A percentile compares a stretch with the other conserved stretches of the same genome.
These are phyloP conservation scores for Apocheima hispidaria DNA, from an alignment of 2,888 invertebrate species.

Conservation along the genomic window DNA sequence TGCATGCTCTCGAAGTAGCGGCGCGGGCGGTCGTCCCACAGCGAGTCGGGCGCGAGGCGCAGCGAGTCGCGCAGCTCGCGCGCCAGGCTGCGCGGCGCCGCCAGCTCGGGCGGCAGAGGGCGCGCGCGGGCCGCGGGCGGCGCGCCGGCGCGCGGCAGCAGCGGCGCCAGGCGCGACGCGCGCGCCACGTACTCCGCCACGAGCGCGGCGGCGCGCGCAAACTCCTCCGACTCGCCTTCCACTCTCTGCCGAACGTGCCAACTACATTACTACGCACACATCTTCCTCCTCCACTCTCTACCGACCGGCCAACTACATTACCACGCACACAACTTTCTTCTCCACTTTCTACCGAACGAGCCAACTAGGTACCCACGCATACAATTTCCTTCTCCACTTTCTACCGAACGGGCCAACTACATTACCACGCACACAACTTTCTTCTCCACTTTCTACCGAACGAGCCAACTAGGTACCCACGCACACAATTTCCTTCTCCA, in stretches of 20 bases:
- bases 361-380: constrained; percentile 26
- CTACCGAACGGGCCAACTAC: constrained; percentile 39
- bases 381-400: constrained; percentile 36
- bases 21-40: constrained; percentile 84
- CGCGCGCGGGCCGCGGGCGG: constrained; percentile 61
- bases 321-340: no score
- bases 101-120: constrained; percentile 65
- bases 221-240: constrained; percentile 33
- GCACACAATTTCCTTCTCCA: constrained; percentile 32
- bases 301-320: neutral
- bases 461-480: constrained; percentile 25
- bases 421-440: constrained; percentile 32
- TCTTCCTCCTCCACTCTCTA: neutral
- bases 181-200: constrained; percentile 75
- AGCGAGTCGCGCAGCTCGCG: constrained; percentile 72
- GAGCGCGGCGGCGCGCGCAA: constrained; percentile 40
- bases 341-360: constrained; percentile 41
- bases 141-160: constrained; percentile 62
- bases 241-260: constrained; percentile 42
- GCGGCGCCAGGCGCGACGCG: constrained; percentile 68
- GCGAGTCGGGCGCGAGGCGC: constrained; percentile 67
- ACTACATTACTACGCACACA: constrained; percentile 23
- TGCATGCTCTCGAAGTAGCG: constrained; percentile 89
- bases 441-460: constrained; percentile 41
- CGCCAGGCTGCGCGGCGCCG: constrained; percentile 69